Conservation (phyloP, 2,888 invertebrate genomes). For the Nipponacmea schrenckii region DNA sequence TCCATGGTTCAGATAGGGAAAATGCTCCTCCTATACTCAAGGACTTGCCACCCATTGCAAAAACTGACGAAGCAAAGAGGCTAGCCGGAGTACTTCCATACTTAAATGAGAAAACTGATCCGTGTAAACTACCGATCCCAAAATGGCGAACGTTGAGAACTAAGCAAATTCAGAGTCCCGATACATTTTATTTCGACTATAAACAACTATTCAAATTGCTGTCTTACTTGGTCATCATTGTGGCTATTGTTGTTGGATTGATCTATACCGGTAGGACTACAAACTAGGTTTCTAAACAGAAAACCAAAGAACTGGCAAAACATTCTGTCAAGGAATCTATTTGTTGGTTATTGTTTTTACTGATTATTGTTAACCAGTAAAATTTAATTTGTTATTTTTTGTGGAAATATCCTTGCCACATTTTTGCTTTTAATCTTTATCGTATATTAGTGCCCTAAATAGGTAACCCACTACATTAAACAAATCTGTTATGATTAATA, state of each 20-base stretch:
- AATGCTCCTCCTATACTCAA: constrained; percentile 16
- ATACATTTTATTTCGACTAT: not conserved
- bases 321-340: too few species aligned
- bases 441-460: too few species aligned
- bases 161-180: not conserved
- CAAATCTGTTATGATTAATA: too few species aligned
- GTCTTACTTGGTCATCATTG: not conserved
- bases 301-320: too few species aligned
- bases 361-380: too few species aligned
- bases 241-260: not conserved
- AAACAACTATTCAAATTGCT: not conserved
- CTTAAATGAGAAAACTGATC: not conserved
- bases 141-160: not conserved
- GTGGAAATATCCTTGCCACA: too few species aligned
- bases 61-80: constrained; percentile 28
- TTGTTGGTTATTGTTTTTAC: too few species aligned
- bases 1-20: not conserved
- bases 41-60: constrained; percentile 35
- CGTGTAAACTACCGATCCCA: not conserved
- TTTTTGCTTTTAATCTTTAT: too few species aligned
- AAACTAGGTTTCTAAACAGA: too few species aligned
- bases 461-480: too few species aligned
- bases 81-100: constrained; percentile 33
- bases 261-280: not conserved
- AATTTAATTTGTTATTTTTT: too few species aligned